Conservation (phyloP, 2,888 invertebrate genomes). For the Homarus gammarus region DNA sequence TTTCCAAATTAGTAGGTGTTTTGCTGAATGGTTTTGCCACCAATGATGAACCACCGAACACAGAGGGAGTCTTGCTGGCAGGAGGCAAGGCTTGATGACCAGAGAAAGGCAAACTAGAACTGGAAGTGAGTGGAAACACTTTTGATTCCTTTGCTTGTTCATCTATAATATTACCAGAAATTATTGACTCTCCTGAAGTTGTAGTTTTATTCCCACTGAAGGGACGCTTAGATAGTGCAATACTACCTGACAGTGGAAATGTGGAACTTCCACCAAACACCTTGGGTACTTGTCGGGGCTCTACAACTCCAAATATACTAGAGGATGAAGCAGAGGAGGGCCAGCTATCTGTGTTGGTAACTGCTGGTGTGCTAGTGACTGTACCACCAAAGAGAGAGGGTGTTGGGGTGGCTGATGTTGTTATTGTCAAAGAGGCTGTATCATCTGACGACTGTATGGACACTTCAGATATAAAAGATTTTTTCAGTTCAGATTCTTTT, state of each 20-base stretch:
- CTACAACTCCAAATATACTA: constrained; percentile 20
- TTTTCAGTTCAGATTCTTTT: background rate
- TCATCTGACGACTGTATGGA: background rate
- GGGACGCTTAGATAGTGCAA: background rate
- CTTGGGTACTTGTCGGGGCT: background rate
- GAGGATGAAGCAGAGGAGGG: background rate
- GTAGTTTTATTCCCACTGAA: background rate
- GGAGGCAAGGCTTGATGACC: background rate
- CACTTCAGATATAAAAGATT: background rate
- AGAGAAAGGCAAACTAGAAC: background rate
- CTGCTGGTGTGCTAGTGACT: background rate
- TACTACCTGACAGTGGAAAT: background rate
- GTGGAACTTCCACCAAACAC: background rate
- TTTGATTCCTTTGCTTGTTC: background rate
- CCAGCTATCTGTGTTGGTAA: background rate
- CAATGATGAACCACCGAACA: background rate
- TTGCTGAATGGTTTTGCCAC: background rate
- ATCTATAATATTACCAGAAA: background rate
- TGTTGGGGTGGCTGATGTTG: background rate
- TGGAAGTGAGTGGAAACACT: background rate
- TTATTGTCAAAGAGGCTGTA: background rate
- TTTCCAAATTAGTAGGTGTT: background rate
- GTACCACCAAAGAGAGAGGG: constrained; percentile 26
- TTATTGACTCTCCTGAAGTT: background rate
- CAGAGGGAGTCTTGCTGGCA: background rate